These are phyloP conservation scores for Dallia pectoralis DNA, from an alignment of 2,797 vertebrate genomes.

Conservation along the genomic window DNA sequence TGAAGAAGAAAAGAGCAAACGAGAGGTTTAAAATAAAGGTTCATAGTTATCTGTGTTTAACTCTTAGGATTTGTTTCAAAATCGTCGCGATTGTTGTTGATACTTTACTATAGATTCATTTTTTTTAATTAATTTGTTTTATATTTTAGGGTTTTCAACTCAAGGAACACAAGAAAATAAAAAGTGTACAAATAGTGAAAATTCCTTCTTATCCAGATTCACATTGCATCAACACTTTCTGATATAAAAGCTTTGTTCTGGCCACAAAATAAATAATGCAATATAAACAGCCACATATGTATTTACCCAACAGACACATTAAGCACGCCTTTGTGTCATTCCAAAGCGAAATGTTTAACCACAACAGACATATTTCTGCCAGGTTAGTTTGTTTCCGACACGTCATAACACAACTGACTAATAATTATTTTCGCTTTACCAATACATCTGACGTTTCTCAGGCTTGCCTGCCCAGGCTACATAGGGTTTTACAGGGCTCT, in stretches of 20 bases:
- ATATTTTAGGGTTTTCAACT: too few relatives aligned
- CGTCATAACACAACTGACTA: constrained; percentile 25
- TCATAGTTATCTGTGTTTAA: too few relatives aligned
- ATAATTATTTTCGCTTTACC: constrained; percentile 26
- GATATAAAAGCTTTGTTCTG: not conserved
- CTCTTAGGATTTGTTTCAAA: too few relatives aligned
- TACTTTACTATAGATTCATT: too few relatives aligned
- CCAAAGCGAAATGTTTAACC: constrained; percentile 11
- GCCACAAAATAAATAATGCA: not conserved
- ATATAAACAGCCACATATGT: not conserved
- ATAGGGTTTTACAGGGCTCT: constrained; percentile 39
- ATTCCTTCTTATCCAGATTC: not conserved
- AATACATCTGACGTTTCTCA: constrained; percentile 46
- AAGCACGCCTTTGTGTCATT: not conserved
- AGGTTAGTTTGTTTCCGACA: constrained; percentile 9
- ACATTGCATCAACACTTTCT: not conserved
- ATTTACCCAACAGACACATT: not conserved
- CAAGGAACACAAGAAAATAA: too few relatives aligned
- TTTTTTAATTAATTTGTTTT: too few relatives aligned
- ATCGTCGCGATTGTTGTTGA: too few relatives aligned
- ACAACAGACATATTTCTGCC: constrained; percentile 12
- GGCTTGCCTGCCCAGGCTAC: constrained; percentile 25
- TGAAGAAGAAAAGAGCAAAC: too few relatives aligned
- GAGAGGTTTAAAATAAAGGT: too few relatives aligned
- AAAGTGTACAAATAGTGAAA: not conserved